A percentile compares a stretch with the other conserved stretches of the same genome.
These are phyloP conservation scores for Hyles vespertilio DNA, from an alignment of 1,140 invertebrate species.

Conservation along the genomic window DNA sequence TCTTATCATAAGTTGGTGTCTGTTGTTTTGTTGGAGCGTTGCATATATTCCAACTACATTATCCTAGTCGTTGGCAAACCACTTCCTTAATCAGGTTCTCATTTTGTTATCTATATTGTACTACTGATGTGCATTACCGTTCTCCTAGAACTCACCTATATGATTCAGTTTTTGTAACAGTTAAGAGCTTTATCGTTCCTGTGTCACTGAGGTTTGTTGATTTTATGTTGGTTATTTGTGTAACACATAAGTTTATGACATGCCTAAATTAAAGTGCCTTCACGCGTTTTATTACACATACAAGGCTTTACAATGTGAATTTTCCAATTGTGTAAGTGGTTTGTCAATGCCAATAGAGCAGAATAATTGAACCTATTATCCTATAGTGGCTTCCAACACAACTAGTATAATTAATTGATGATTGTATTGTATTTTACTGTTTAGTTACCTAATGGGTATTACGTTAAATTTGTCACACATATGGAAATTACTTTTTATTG, in stretches of 20 bases:
- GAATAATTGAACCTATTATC: slow-evolving; percentile 21
- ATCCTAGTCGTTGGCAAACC: no score
- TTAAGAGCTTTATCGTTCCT: no score
- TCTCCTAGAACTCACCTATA: no score
- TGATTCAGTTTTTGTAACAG: no score
- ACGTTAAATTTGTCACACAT: slow-evolving; percentile 64
- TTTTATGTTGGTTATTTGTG: no score
- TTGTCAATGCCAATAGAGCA: slow-evolving; percentile 18
- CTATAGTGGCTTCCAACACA: slow-evolving; percentile 40
- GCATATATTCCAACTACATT: not conserved
- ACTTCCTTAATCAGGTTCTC: no score
- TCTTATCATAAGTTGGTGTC: slow-evolving; percentile 16
- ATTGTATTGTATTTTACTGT: slow-evolving; percentile 2
- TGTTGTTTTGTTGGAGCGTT: slow-evolving; percentile 17
- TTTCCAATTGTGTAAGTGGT: slow-evolving; percentile 16
- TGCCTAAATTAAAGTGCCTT: slow-evolving; percentile 67
- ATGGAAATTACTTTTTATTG: slow-evolving; percentile 71
- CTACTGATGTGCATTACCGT: no score
- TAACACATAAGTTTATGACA: not conserved
- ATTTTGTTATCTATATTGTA: no score
- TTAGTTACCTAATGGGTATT: slow-evolving; percentile 28
- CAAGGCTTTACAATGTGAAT: slow-evolving; percentile 2
- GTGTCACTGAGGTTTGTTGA: no score
- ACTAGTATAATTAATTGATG: slow-evolving; percentile 6
- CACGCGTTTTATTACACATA: slow-evolving; percentile 43